Evolutionary conservation across 2,888 invertebrate genomes (phyloP).

Genomic region (Aquatica leii): DNA sequence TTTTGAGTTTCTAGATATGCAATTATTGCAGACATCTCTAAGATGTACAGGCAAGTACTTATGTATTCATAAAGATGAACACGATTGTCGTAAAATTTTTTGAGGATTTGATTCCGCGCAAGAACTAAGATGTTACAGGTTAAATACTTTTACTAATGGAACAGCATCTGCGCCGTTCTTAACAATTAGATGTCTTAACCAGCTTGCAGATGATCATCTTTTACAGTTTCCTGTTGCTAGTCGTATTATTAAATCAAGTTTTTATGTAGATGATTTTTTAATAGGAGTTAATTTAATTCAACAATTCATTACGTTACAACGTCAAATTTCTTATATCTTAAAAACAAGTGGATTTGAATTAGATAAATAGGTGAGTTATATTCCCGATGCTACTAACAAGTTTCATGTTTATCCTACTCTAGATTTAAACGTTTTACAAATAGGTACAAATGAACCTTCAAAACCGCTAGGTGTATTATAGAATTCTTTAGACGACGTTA

Average conservation of each 20-base stretch:
- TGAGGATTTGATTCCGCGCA: slow-evolving; percentile 22
- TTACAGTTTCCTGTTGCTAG: neutral
- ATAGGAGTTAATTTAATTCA: slow-evolving; percentile 15
- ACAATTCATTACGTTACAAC: neutral
- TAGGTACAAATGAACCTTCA: neutral
- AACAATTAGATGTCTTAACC: neutral
- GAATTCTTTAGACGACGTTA: slow-evolving; percentile 9
- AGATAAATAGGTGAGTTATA: slow-evolving; percentile 20
- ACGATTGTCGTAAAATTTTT: slow-evolving; percentile 31
- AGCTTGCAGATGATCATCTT: neutral
- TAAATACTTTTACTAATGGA: slow-evolving; percentile 21
- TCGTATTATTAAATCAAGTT: slow-evolving; percentile 11
- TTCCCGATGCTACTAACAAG: neutral
- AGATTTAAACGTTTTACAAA: neutral
- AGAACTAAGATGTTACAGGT: neutral
- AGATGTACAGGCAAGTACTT: slow-evolving; percentile 39
- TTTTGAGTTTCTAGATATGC: slow-evolving; percentile 31
- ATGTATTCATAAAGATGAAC: slow-evolving; percentile 26
- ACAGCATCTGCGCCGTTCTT: slow-evolving; percentile 8
- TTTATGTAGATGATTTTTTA: slow-evolving; percentile 31
- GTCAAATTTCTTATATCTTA: slow-evolving; percentile 4
- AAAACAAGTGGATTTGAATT: slow-evolving; percentile 17
- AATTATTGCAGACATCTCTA: slow-evolving; percentile 31
- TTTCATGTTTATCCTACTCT: neutral
- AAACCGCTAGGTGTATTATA: slow-evolving; percentile 28